These are phyloP conservation scores for Stomatorhinus walkeri DNA, from an alignment of 2,797 vertebrate species.

Conservation along the genomic window DNA sequence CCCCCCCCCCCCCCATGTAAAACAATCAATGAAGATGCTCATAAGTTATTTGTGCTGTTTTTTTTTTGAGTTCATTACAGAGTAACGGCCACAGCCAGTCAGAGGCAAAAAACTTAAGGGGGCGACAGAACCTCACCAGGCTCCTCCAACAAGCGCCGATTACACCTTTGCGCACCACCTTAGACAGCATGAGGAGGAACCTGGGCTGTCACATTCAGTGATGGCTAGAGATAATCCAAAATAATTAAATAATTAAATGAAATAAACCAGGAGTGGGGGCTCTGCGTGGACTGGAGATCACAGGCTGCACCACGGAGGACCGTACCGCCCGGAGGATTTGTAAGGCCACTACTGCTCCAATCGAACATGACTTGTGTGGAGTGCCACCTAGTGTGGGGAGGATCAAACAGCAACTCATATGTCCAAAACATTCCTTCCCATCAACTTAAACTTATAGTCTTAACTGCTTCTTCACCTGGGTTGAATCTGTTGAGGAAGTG, in stretches of 20 bases:
- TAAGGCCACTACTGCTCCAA: constrained; percentile 88
- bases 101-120: background rate
- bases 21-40: background rate
- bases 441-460: background rate
- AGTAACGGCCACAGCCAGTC: background rate
- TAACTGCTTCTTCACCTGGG: constrained; percentile 63
- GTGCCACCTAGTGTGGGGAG: constrained; percentile 62
- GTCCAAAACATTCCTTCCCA: background rate
- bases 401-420: background rate
- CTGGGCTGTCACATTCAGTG: constrained; percentile 62
- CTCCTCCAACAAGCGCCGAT: background rate
- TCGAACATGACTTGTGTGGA: constrained; percentile 76
- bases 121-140: background rate
- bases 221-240: constrained; percentile 44
- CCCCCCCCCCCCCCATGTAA: background rate
- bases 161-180: background rate
- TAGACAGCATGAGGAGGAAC: constrained; percentile 53
- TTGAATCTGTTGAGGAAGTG: constrained; percentile 59
- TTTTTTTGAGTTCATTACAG: background rate
- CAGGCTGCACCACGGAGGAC: constrained; percentile 84
- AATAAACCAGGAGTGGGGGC: constrained; percentile 65
- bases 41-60: background rate
- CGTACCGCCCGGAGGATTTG: constrained; percentile 92
- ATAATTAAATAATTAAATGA: constrained; percentile 25
- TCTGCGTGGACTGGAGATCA: constrained; percentile 71